These are phyloP conservation scores for Conistra vaccinii DNA, from an alignment of 2,888 invertebrate genomes.

Conservation along the genomic window DNA sequence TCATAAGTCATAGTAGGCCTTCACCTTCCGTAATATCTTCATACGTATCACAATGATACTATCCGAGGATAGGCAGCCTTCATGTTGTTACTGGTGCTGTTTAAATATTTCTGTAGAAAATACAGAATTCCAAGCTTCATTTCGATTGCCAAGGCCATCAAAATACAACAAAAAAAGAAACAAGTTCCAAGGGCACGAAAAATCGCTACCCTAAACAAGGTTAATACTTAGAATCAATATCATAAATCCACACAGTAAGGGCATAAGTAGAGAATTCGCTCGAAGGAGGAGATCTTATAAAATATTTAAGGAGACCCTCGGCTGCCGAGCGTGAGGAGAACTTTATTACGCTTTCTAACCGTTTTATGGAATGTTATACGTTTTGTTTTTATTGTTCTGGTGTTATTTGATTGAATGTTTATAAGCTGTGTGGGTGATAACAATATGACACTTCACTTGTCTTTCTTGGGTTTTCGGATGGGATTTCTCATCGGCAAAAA, in stretches of 20 bases:
- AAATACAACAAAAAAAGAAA: constrained; percentile 14
- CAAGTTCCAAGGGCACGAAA: constrained; percentile 27
- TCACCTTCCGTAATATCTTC: background rate
- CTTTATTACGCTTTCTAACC: constrained; percentile 59
- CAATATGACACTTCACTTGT: constrained; percentile 9
- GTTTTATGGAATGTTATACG: constrained; percentile 55
- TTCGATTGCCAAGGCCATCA: background rate
- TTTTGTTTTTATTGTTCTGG: constrained; percentile 54
- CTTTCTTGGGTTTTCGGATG: background rate
- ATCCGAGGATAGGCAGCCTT: background rate
- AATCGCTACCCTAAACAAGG: constrained; percentile 57
- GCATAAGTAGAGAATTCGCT: constrained; percentile 53
- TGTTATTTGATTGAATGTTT: constrained; percentile 58
- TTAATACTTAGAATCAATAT: constrained; percentile 60
- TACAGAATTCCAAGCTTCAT: background rate
- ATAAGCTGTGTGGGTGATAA: constrained; percentile 7
- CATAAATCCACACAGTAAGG: constrained; percentile 53
- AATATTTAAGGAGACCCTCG: constrained; percentile 60
- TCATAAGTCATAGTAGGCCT: background rate
- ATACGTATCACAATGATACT: background rate
- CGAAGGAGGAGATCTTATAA: constrained; percentile 55
- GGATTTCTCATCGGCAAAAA: background rate
- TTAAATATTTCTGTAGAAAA: background rate
- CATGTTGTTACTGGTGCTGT: background rate
- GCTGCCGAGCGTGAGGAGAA: constrained; percentile 42